A percentile compares a stretch with the other conserved stretches of the same genome.
Conservation (phyloP, 2,888 invertebrate genomes). For the Glomeris marginata region DNA sequence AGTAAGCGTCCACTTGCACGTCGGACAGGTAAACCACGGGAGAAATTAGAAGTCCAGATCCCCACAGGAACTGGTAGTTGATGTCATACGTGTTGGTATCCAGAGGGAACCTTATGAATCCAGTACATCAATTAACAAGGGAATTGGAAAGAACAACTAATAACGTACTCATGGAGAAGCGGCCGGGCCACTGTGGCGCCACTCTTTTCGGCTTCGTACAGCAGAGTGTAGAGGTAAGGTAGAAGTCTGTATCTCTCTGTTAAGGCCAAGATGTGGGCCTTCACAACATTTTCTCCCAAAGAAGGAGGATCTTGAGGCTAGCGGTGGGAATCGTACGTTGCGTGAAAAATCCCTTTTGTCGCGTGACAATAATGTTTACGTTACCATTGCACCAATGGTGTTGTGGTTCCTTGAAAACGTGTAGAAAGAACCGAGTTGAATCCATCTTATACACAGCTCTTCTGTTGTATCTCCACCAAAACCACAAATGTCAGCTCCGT, state of each 20-base stretch:
- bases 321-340: too few species aligned
- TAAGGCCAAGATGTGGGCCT: conserved; percentile 9
- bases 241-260: conserved; percentile 30
- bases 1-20: conserved; percentile 23
- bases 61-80: conserved; percentile 28
- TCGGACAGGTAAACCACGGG: conserved; percentile 19
- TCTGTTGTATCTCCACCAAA: neutral
- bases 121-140: too few species aligned
- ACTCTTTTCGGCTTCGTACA: conserved; percentile 26
- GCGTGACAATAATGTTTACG: too few species aligned
- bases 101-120: conserved; percentile 21
- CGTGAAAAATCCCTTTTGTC: too few species aligned
- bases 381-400: neutral
- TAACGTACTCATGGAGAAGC: conserved; percentile 27
- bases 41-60: conserved; percentile 28
- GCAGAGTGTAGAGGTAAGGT: conserved; percentile 34
- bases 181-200: conserved; percentile 30
- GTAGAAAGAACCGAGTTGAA: conserved; percentile 7
- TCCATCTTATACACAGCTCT: conserved; percentile 8
- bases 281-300: conserved; percentile 7
- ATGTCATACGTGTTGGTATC: conserved; percentile 19
- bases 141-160: too few species aligned
- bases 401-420: conserved; percentile 6
- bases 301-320: conserved; percentile 14
- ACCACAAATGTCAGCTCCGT: conserved; percentile 10